Evolutionary conservation across 2,888 invertebrate genomes (phyloP).

Genomic region (Epinotia brunnichana): DNA sequence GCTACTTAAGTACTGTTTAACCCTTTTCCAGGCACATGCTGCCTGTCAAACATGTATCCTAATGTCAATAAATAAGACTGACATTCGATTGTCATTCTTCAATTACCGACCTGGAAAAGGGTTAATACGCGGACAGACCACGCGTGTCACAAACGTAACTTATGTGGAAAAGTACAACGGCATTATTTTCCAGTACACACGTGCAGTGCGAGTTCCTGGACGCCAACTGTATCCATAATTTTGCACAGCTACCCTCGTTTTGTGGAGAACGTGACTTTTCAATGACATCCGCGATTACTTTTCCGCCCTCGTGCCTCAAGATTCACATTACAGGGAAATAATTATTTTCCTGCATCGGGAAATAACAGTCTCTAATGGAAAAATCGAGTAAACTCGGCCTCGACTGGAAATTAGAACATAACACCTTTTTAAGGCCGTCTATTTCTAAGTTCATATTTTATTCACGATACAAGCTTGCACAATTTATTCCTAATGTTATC

Average conservation of each 20-base stretch:
- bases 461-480: neutral
- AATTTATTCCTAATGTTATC: neutral
- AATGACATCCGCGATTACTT: conserved; percentile 21
- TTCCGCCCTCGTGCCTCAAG: conserved; percentile 1
- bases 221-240: neutral
- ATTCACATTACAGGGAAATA: conserved; percentile 10
- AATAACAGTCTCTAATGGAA: conserved; percentile 20
- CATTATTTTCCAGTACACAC: too few relatives aligned
- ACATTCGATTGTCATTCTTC: too few relatives aligned
- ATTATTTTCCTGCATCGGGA: conserved; percentile 25
- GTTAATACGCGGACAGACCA: too few relatives aligned
- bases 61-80: too few relatives aligned
- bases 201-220: neutral
- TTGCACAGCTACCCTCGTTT: neutral
- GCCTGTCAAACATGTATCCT: too few relatives aligned
- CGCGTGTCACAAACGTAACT: too few relatives aligned
- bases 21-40: too few relatives aligned
- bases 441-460: conserved; percentile 17
- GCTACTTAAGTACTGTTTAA: too few relatives aligned
- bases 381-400: neutral
- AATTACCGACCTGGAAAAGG: too few relatives aligned
- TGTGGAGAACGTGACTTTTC: conserved; percentile 23
- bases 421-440: neutral
- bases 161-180: too few relatives aligned
- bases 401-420: conserved; percentile 3